phyloP scores from a whole-genome alignment of 2,888 invertebrate genomes.

The Nebria brevicollis region DNA sequence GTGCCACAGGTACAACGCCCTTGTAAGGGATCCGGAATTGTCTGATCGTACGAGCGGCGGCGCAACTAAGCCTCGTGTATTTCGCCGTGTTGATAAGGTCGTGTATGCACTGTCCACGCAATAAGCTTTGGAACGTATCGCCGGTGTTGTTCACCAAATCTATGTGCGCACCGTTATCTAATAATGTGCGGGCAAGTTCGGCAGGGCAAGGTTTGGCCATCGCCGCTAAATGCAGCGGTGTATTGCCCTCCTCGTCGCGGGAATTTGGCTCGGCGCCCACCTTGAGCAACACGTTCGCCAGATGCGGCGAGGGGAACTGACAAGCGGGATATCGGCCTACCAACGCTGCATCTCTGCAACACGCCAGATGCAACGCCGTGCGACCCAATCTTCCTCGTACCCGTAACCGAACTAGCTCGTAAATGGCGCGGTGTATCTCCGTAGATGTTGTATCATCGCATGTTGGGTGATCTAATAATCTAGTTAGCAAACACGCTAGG shows the following conservation, averaged over 20 bases:
- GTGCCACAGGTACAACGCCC: conserved; percentile 76
- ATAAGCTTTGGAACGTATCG: conserved; percentile 77
- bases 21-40: conserved; percentile 75
- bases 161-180: conserved; percentile 85
- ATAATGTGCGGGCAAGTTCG: conserved; percentile 76
- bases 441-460: conserved; percentile 61
- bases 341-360: conserved; percentile 79
- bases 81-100: conserved; percentile 79
- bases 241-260: conserved; percentile 84
- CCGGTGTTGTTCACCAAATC: conserved; percentile 83
- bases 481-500: conserved; percentile 80
- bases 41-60: conserved; percentile 84
- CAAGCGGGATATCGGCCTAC: conserved; percentile 75
- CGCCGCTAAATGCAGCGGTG: conserved; percentile 87
- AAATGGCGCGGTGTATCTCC: conserved; percentile 78
- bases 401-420: conserved; percentile 79
- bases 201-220: conserved; percentile 77
- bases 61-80: conserved; percentile 84
- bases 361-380: conserved; percentile 83
- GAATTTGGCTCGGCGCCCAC: conserved; percentile 87
- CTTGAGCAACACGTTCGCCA: conserved; percentile 77
- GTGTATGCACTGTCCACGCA: conserved; percentile 70
- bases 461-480: conserved; percentile 66
- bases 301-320: conserved; percentile 75
- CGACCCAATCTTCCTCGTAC: conserved; percentile 72